Conservation (phyloP, 1,140 invertebrate genomes). For the Cydia splendana region DNA sequence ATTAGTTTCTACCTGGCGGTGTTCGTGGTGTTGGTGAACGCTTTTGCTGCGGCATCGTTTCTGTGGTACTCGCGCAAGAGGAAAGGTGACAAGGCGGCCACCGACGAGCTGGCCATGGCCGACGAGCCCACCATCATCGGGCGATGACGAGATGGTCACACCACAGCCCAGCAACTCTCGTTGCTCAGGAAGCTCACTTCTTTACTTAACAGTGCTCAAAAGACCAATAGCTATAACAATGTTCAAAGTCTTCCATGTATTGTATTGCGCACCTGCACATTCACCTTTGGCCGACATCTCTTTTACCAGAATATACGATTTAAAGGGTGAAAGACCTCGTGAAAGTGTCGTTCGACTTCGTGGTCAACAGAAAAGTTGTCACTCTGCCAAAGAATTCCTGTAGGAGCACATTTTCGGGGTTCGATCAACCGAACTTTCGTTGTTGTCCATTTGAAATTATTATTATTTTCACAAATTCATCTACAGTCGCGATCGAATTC, state of each 20-base stretch:
- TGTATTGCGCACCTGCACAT: constrained; percentile 39
- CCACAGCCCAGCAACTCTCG: constrained; percentile 43
- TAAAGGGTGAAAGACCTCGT: constrained; percentile 19
- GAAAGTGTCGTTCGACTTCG: neutral
- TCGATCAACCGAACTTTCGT: neutral
- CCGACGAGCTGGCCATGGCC: constrained; percentile 89
- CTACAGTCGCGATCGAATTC: neutral
- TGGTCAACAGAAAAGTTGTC: constrained; percentile 20
- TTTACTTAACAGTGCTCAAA: constrained; percentile 77
- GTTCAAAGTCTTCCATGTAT: constrained; percentile 67
- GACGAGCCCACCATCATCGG: constrained; percentile 92
- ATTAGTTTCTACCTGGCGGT: constrained; percentile 90
- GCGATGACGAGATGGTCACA: constrained; percentile 80
- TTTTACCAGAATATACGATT: constrained; percentile 4
- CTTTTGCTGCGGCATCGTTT: constrained; percentile 86
- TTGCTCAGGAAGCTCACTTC: constrained; percentile 54
- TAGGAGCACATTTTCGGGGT: constrained; percentile 15
- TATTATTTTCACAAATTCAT: neutral
- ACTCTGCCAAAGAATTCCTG: constrained; percentile 23
- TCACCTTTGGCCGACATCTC: constrained; percentile 15
- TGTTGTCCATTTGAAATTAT: constrained; percentile 1
- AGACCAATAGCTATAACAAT: constrained; percentile 68
- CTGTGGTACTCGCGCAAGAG: constrained; percentile 90
- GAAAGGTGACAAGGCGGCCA: constrained; percentile 89
- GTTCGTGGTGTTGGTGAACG: constrained; percentile 87